Conservation (phyloP, 30 jellyfish, hydroid and myxozoan species). For the Aurelia aurita region DNA sequence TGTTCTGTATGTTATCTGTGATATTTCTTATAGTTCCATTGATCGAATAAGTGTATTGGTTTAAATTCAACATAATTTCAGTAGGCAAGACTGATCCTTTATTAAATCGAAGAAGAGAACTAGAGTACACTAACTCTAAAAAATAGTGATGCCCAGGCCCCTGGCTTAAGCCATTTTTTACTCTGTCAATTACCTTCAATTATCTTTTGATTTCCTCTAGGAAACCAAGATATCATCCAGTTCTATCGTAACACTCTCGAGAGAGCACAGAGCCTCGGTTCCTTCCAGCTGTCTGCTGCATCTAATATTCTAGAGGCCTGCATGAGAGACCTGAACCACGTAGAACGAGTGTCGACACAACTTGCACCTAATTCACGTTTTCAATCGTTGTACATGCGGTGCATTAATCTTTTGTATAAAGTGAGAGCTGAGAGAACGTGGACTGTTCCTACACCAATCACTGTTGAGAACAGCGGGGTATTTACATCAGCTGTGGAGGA, state of each 20-base stretch:
- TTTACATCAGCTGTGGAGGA: conserved; percentile 85
- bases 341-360: conserved; percentile 50
- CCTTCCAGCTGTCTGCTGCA: conserved; percentile 40
- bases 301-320: conserved; percentile 52
- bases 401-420: conserved; percentile 59
- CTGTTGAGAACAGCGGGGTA: conserved; percentile 76
- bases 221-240: conserved; percentile 24
- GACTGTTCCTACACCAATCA: conserved; percentile 92
- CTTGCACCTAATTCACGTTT: conserved; percentile 87
- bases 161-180: too few relatives aligned
- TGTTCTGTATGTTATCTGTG: too few relatives aligned
- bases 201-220: conserved; percentile 37
- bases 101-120: too few relatives aligned
- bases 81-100: too few relatives aligned
- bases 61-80: too few relatives aligned
- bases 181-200: too few relatives aligned
- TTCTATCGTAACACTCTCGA: conserved; percentile 78
- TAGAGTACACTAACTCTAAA: too few relatives aligned
- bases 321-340: conserved; percentile 68
- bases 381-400: conserved; percentile 62
- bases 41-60: too few relatives aligned
- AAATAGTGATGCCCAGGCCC: too few relatives aligned
- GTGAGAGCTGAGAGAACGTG: conserved; percentile 84
- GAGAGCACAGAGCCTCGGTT: conserved; percentile 49
- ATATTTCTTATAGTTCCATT: too few relatives aligned